Evolutionary conservation across 2,888 invertebrate species (phyloP).

Genomic region (Latrodectus elegans): DNA sequence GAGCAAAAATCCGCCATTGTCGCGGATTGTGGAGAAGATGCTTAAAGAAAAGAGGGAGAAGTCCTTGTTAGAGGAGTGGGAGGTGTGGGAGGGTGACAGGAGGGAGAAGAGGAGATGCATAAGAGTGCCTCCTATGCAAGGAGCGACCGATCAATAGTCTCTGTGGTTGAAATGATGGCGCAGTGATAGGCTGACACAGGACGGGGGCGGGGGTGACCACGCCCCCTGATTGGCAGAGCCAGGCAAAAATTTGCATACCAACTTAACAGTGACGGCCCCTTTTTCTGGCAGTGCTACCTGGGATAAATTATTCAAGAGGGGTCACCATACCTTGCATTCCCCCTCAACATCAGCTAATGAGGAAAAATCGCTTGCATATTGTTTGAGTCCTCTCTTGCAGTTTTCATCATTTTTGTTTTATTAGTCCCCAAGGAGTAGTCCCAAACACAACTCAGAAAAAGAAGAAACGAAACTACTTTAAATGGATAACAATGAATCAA

Average conservation of each 20-base stretch:
- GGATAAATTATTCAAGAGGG: constrained; percentile 65
- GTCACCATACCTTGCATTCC: background rate
- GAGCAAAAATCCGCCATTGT: constrained; percentile 68
- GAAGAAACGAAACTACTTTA: constrained; percentile 37
- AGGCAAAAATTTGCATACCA: constrained; percentile 68
- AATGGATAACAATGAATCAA: constrained; percentile 69
- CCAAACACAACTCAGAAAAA: constrained; percentile 34
- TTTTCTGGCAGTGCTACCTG: constrained; percentile 62
- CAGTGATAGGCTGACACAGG: constrained; percentile 67
- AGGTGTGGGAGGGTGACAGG: constrained; percentile 6
- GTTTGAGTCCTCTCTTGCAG: constrained; percentile 32
- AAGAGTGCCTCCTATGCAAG: constrained; percentile 68
- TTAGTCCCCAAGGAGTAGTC: constrained; percentile 56
- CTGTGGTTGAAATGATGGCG: constrained; percentile 68
- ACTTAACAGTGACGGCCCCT: constrained; percentile 66
- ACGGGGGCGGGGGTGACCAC: constrained; percentile 57
- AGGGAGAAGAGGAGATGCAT: constrained; percentile 58
- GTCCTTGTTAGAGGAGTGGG: constrained; percentile 56
- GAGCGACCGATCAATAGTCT: constrained; percentile 65
- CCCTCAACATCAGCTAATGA: constrained; percentile 38
- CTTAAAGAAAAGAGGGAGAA: constrained; percentile 66
- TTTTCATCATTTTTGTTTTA: constrained; percentile 56
- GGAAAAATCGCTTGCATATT: constrained; percentile 68
- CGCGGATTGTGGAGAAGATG: constrained; percentile 67
- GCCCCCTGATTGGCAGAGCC: constrained; percentile 66